A percentile compares a stretch with the other conserved stretches of the same genome.
Evolutionary conservation across 2,797 vertebrate species (phyloP).

Genomic region (Erpetoichthys calabaricus): DNA sequence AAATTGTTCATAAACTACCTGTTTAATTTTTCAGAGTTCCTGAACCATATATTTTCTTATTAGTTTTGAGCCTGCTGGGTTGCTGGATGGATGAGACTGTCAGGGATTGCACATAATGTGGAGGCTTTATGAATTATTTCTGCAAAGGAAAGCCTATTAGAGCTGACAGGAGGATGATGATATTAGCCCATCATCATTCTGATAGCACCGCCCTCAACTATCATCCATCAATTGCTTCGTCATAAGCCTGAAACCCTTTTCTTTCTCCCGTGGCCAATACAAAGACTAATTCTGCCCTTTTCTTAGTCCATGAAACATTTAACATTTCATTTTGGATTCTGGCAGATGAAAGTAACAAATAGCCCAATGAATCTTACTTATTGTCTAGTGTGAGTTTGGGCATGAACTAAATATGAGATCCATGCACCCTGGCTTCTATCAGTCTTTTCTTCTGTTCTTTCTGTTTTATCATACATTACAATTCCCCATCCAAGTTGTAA

Average conservation of each 20-base stretch:
- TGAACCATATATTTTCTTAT: conserved; percentile 98
- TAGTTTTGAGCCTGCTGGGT: conserved; percentile 94
- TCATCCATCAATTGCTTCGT: conserved; percentile 86
- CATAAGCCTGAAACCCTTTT: conserved; percentile 61
- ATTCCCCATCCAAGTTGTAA: conserved; percentile 26
- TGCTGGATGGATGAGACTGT: conserved; percentile 96
- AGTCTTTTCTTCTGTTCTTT: conserved; percentile 37
- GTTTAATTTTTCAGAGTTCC: conserved; percentile 98
- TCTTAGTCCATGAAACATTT: conserved; percentile 98
- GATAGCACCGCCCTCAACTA: conserved; percentile 88
- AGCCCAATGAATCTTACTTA: conserved; percentile 96
- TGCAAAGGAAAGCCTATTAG: conserved; percentile 99
- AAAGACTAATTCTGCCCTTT: conserved; percentile 98
- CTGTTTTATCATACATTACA: conserved; percentile 22
- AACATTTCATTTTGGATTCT: conserved; percentile 98
- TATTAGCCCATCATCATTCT: conserved; percentile 99
- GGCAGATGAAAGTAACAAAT: conserved; percentile 97
- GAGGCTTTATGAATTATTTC: conserved; percentile 98
- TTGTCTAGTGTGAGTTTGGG: conserved; percentile 79
- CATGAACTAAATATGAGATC: conserved; percentile 82
- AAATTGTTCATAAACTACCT: conserved; percentile 97
- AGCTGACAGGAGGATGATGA: conserved; percentile 99
- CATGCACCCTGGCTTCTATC: conserved; percentile 47
- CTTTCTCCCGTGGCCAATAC: conserved; percentile 71
- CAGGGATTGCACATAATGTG: conserved; percentile 93